Base-by-base conservation (phyloP, 2,888 invertebrate genomes). In the Hemistola chrysoprasaria region DNA sequence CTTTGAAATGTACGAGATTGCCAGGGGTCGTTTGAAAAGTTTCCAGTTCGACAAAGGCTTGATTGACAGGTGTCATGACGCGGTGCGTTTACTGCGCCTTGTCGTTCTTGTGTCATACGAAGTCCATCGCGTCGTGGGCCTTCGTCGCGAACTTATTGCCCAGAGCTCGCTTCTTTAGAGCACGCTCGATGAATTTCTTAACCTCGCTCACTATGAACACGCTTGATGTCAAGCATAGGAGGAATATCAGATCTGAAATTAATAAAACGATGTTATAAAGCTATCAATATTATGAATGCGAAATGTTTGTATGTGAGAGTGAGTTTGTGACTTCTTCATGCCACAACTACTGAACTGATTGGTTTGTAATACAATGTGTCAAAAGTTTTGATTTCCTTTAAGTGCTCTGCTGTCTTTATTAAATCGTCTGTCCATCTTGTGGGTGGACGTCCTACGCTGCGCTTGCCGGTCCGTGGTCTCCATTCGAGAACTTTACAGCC, bases 151-250 rank as follows among this genome's bases (percentile, higher is more conserved):
- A 82, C 71, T 82, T 83, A 52, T 50, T 55, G 1, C 78, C 76
- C 40, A 67, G 62, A 1, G 78, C 56, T 0, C 84, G 79, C 72
- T 92, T 92, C 74, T 94, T 93, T 65, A 95, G 73, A 5, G 92
- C 90, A 6, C 95, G 91, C 78, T 97, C 97, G 53, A 95, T 81
- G 53, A 95, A 90, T 75, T 99, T 99, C 83, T 97, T 97, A 20
- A 96, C 78, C 86, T 99, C 99, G 47, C 97, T 96, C 41, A 98
- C 94, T 40, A 97, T 90, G 86, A 98, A 98, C 34, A 99, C 99
- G 54, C 97, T 96, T n/a, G 99, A 99, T 10, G 99, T 97, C 42
- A 99, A 91, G 56, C 93, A 92, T 16, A 97, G 91, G 58, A 99
- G 91, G 85, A 98, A 97, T 61, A 96, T 78, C 73, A 99, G 92